phyloP scores from a whole-genome alignment of 2,113 vertebrate genomes.

The Eira barbara region DNA sequence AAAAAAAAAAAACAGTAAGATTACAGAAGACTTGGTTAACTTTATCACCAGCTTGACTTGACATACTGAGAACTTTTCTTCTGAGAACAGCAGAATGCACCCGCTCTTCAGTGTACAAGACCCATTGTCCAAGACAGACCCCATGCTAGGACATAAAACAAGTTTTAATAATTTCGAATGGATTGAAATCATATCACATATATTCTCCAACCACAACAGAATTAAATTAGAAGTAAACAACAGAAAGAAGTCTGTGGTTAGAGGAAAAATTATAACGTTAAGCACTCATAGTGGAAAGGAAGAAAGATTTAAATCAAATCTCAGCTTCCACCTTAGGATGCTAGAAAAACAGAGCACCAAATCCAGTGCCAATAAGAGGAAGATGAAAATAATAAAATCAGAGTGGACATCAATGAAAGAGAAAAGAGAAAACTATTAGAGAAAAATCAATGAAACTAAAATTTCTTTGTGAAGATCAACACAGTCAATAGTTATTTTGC shows the following conservation, averaged over 20 bases:
- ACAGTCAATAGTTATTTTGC: not conserved
- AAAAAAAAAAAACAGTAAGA: not conserved
- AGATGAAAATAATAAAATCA: constrained; percentile 12
- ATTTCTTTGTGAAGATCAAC: not conserved
- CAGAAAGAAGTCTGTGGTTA: not conserved
- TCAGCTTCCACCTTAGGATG: constrained; percentile 9
- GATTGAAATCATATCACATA: not conserved
- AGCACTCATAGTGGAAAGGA: not conserved
- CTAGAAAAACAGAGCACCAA: constrained; percentile 16
- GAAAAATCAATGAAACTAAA: constrained; percentile 48
- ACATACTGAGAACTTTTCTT: not conserved
- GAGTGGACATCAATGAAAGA: constrained; percentile 28
- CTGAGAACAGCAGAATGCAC: not conserved
- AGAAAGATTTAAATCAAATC: constrained; percentile 31
- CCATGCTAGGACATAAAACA: not conserved
- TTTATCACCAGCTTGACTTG: not conserved
- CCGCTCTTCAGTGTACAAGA: not conserved
- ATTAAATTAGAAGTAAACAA: not conserved
- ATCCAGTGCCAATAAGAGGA: not conserved
- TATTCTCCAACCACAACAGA: not conserved
- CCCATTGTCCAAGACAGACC: not conserved
- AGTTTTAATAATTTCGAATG: not conserved
- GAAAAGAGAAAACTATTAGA: not conserved
- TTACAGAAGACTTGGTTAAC: not conserved
- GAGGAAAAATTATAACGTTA: constrained; percentile 9